Conservation (phyloP, 2,888 invertebrate genomes). For the Cheilosia soror region DNA sequence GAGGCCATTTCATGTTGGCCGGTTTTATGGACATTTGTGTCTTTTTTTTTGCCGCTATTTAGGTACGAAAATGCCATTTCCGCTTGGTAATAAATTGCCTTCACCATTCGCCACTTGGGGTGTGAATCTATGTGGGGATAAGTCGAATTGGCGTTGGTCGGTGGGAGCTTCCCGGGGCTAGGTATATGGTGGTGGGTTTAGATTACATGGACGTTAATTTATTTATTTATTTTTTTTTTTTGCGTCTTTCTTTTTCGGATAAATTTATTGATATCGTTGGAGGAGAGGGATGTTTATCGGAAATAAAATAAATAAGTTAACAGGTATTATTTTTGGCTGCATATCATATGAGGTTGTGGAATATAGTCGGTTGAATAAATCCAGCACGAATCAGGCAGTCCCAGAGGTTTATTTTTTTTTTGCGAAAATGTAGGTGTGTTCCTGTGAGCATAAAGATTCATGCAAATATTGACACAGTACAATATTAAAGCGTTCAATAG, state of each 20-base stretch:
- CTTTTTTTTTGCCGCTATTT: slow-evolving; percentile 3
- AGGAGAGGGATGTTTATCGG: slow-evolving; percentile 10
- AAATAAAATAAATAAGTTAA: slow-evolving; percentile 45
- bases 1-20: slow-evolving; percentile 18
- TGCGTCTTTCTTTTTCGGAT: neutral
- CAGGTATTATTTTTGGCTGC: slow-evolving; percentile 17
- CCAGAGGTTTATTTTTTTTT: no score
- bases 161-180: no score
- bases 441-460: no score
- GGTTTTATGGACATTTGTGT: neutral
- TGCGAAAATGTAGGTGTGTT: no score
- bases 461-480: no score
- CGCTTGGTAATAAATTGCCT: slow-evolving; percentile 32
- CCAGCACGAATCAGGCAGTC: neutral
- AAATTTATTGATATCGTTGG: slow-evolving; percentile 38
- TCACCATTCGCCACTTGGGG: neutral
- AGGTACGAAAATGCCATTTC: slow-evolving; percentile 35
- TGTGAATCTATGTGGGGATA: slow-evolving; percentile 5
- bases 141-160: neutral
- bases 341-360: neutral
- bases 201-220: slow-evolving; percentile 5
- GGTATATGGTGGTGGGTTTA: neutral
- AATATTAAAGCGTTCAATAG: no score
- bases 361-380: neutral
- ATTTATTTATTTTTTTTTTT: slow-evolving; percentile 4